phyloP scores from a whole-genome alignment of 2,797 vertebrate species.

The Crocidura indochinensis region DNA sequence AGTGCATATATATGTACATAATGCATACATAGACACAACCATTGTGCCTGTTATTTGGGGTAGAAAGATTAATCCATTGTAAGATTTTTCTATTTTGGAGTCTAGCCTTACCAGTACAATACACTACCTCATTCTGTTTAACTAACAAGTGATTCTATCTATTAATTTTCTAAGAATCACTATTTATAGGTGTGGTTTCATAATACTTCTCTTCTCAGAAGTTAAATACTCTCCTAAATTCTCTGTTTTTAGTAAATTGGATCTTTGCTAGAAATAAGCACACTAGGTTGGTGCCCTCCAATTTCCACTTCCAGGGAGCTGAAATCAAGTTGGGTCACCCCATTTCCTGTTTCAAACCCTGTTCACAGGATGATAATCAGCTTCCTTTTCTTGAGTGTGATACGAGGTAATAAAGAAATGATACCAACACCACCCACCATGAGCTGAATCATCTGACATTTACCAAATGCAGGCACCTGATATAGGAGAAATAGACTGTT shows the following conservation, averaged over 20 bases:
- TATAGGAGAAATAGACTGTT: background rate
- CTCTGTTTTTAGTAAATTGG: background rate
- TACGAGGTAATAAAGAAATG: background rate
- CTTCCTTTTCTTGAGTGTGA: constrained; percentile 45
- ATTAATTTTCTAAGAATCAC: background rate
- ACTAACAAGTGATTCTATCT: background rate
- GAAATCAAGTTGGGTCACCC: background rate
- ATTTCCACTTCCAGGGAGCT: background rate
- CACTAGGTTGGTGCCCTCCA: background rate
- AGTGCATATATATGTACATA: too few species aligned
- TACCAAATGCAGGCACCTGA: constrained; percentile 55
- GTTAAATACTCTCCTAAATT: constrained; percentile 28
- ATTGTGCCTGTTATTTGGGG: background rate
- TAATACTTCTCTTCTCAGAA: constrained; percentile 27
- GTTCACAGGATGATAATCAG: background rate
- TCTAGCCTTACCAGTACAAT: background rate
- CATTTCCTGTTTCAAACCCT: constrained; percentile 64
- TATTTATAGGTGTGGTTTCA: background rate
- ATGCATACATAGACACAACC: background rate
- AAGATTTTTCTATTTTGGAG: background rate
- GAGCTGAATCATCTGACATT: constrained; percentile 62
- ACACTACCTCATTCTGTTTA: background rate
- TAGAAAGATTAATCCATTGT: background rate
- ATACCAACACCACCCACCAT: background rate
- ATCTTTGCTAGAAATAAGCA: background rate